These are phyloP conservation scores for Campylomormyrus numenius DNA, from an alignment of 2,113 vertebrate genomes.

Conservation along the genomic window DNA sequence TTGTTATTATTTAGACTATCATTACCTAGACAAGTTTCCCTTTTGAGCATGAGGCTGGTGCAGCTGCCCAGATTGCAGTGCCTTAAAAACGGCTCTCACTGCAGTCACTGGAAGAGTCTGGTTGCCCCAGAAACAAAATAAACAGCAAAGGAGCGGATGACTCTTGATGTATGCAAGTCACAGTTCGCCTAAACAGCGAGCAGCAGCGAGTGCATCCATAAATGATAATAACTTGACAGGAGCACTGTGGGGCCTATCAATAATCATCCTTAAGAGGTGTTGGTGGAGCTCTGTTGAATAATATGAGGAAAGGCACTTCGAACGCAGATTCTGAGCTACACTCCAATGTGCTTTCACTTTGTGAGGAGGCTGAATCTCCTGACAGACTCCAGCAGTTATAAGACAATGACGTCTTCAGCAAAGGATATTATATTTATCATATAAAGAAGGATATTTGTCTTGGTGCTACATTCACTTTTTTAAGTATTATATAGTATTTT, in stretches of 20 bases:
- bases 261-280: background rate
- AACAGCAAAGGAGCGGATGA: background rate
- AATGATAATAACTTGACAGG: conserved; percentile 4
- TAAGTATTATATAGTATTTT: background rate
- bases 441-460: background rate
- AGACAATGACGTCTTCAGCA: background rate
- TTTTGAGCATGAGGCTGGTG: background rate
- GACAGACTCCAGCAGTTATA: background rate
- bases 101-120: background rate
- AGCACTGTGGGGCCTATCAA: background rate
- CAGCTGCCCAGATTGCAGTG: background rate
- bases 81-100: background rate
- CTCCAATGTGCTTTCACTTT: background rate
- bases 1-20: background rate
- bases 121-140: background rate
- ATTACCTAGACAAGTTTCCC: background rate
- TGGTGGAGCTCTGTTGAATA: background rate
- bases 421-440: background rate
- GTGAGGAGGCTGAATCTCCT: background rate
- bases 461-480: background rate
- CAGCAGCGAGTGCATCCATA: background rate
- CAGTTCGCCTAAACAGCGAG: background rate
- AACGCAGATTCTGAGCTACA: background rate
- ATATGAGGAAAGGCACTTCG: background rate
- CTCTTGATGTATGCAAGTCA: background rate